Conservation (phyloP, 2,888 invertebrate genomes). For the Apodemia zela region DNA sequence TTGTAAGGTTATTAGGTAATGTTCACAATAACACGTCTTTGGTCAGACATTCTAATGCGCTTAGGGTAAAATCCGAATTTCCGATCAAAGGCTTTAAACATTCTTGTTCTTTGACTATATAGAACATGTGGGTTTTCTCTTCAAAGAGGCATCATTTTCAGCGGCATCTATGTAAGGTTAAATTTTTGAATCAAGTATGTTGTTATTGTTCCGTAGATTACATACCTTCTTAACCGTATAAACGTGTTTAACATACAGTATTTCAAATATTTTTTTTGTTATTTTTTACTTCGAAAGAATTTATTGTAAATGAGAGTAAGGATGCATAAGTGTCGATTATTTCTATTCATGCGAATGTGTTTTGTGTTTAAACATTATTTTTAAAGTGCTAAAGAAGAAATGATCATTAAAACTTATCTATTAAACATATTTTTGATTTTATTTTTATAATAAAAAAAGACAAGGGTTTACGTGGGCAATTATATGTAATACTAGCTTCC, state of each 20-base stretch:
- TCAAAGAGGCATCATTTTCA: constrained; percentile 39
- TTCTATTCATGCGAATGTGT: constrained; percentile 53
- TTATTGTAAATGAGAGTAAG: constrained; percentile 15
- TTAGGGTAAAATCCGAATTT: constrained; percentile 25
- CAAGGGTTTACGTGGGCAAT: no score
- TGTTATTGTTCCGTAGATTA: constrained; percentile 58
- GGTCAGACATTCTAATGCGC: constrained; percentile 24
- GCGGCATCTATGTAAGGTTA: constrained; percentile 53
- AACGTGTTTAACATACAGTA: constrained; percentile 44
- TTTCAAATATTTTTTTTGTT: constrained; percentile 35
- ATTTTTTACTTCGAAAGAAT: constrained; percentile 19
- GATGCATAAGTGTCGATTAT: constrained; percentile 42
- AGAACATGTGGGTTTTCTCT: constrained; percentile 38
- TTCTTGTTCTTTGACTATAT: constrained; percentile 46
- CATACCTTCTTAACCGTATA: background rate
- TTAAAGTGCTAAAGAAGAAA: constrained; percentile 68
- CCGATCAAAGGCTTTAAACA: constrained; percentile 33
- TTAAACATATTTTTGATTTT: constrained; percentile 44
- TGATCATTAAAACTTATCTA: constrained; percentile 77
- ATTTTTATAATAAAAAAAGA: no score
- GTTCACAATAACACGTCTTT: constrained; percentile 30
- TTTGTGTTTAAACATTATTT: constrained; percentile 68
- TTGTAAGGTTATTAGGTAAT: constrained; percentile 52
- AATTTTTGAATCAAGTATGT: constrained; percentile 56
- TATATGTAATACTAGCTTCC: no score